Conservation (phyloP, 2,113 vertebrate genomes). For the Laticauda colubrina region DNA sequence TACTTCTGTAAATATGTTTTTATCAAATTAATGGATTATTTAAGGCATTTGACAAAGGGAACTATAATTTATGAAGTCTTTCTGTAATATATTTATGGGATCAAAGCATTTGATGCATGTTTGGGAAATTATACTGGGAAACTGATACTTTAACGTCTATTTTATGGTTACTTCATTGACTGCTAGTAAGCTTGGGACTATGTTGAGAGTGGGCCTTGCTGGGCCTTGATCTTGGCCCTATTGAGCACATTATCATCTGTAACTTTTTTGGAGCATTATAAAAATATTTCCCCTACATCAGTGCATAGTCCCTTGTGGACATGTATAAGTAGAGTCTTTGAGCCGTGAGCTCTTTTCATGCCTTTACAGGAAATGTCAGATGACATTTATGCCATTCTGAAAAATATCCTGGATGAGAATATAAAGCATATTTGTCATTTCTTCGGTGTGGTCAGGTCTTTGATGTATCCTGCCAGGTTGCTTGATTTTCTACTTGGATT, state of each 20-base stretch:
- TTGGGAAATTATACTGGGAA: neutral
- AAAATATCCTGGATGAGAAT: neutral
- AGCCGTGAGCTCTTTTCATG: neutral
- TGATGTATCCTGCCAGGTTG: neutral
- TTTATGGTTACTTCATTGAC: neutral
- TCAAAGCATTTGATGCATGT: neutral
- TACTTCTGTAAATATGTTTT: neutral
- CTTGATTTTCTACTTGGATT: neutral
- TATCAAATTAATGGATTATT: neutral
- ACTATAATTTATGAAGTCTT: neutral
- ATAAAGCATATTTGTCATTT: neutral
- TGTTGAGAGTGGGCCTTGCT: neutral
- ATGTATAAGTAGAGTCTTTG: neutral
- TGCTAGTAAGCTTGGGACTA: neutral
- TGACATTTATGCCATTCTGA: neutral
- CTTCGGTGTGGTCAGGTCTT: neutral
- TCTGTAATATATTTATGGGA: neutral
- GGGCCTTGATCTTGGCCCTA: neutral
- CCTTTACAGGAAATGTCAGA: neutral
- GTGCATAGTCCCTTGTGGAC: neutral
- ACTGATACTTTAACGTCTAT: neutral
- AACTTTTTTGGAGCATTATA: neutral
- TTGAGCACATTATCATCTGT: neutral
- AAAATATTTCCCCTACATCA: neutral
- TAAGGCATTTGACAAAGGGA: neutral